Percentiles rank a stretch among this genome's conserved stretches.
These are phyloP conservation scores for Clepsis dumicolana DNA, from an alignment of 2,888 invertebrate genomes.

Conservation along the genomic window DNA sequence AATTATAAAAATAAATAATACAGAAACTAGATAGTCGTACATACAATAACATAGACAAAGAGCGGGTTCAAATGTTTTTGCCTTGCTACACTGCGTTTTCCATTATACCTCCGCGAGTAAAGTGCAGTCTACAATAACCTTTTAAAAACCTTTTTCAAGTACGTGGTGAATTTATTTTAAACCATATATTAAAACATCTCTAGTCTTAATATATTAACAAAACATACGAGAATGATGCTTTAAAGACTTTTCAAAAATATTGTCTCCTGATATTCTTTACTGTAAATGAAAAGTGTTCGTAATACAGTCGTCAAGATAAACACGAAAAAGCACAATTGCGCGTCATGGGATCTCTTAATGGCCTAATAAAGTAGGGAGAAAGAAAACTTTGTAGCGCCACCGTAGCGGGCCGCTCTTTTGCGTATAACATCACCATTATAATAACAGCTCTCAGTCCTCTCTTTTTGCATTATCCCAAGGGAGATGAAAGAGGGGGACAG, in stretches of 20 bases:
- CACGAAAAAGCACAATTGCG: slow-evolving; percentile 72
- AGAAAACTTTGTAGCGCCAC: slow-evolving; percentile 75
- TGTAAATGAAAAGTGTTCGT: slow-evolving; percentile 59
- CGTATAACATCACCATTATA: slow-evolving; percentile 75
- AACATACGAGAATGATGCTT: neutral
- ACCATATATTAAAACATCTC: neutral
- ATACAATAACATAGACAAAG: neutral
- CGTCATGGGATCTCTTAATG: slow-evolving; percentile 82
- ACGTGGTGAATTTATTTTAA: neutral
- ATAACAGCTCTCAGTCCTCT: slow-evolving; percentile 58
- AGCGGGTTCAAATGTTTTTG: neutral
- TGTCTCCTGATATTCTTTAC: slow-evolving; percentile 5
- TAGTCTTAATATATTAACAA: neutral
- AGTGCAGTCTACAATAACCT: neutral
- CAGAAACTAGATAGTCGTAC: neutral
- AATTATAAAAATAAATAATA: neutral
- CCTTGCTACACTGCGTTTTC: neutral
- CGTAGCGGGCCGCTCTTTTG: slow-evolving; percentile 74
- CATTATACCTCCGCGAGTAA: neutral
- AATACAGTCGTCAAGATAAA: slow-evolving; percentile 73
- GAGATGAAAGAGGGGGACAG: slow-evolving; percentile 47
- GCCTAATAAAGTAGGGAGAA: slow-evolving; percentile 81
- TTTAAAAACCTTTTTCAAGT: neutral
- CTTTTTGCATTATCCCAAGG: slow-evolving; percentile 51
- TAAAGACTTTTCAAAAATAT: neutral